These are phyloP conservation scores for Antheraea mylitta DNA, from an alignment of 1,140 invertebrate species.

Conservation along the genomic window DNA sequence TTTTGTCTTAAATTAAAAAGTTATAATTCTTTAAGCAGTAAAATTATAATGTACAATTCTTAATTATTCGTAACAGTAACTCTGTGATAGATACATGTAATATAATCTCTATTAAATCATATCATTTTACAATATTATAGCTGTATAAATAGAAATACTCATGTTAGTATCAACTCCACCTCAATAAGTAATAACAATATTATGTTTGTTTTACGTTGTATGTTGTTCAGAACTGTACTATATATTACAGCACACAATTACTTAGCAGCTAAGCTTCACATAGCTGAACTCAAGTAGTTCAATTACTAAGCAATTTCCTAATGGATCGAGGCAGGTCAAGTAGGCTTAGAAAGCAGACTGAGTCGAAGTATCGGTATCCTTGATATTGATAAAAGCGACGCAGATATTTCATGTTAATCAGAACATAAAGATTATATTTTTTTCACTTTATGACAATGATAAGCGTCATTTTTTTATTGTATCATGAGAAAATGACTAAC, in stretches of 20 bases:
- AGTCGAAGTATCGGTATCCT: not conserved
- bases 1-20: no score
- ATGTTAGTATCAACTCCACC: not conserved
- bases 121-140: not conserved
- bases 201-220: not conserved
- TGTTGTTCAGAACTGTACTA: not conserved
- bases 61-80: not conserved
- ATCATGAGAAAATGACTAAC: no score
- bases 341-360: not conserved
- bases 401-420: not conserved
- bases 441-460: no score
- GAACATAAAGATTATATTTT: no score
- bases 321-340: slow-evolving; percentile 10
- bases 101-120: not conserved
- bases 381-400: not conserved
- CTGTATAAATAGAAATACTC: not conserved
- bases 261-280: not conserved
- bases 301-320: slow-evolving; percentile 27
- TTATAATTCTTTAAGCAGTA: no score
- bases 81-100: not conserved
- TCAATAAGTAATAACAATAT: not conserved
- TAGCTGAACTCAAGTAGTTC: slow-evolving; percentile 6
- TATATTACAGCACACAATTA: not conserved
- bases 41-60: not conserved
- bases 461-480: no score